These are phyloP conservation scores for Myiopsitta monachus DNA, from an alignment of 2,113 vertebrate genomes.

Conservation along the genomic window DNA sequence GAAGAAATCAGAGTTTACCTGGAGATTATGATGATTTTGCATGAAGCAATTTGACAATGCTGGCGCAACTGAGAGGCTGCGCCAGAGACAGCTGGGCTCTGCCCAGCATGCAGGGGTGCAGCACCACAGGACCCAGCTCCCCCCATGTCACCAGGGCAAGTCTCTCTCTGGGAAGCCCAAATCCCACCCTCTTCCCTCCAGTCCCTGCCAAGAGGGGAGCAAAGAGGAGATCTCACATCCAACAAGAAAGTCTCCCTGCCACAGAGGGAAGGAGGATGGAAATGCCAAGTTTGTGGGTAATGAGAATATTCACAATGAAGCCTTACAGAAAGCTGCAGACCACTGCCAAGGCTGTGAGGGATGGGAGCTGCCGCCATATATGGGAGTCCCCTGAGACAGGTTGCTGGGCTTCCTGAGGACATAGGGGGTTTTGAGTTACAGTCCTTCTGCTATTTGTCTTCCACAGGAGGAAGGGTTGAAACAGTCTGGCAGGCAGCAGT, in stretches of 20 bases:
- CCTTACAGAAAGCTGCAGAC: background rate
- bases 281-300: background rate
- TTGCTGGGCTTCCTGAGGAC: background rate
- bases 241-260: background rate
- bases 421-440: background rate
- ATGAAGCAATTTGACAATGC: background rate
- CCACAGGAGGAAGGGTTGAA: background rate
- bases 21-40: background rate
- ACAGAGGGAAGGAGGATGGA: accelerated
- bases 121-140: accelerated
- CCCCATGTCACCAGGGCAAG: accelerated
- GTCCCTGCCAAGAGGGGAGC: accelerated
- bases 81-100: background rate
- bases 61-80: background rate
- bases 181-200: background rate
- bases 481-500: background rate
- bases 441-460: background rate
- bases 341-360: background rate
- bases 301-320: background rate
- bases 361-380: background rate
- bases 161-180: background rate
- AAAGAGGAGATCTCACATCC: accelerated
- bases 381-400: accelerated
- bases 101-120: accelerated
- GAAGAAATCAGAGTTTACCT: slow-evolving; percentile 31